Conservation (phyloP, 2,113 vertebrate genomes). For the Cynoglossus semilaevis region DNA sequence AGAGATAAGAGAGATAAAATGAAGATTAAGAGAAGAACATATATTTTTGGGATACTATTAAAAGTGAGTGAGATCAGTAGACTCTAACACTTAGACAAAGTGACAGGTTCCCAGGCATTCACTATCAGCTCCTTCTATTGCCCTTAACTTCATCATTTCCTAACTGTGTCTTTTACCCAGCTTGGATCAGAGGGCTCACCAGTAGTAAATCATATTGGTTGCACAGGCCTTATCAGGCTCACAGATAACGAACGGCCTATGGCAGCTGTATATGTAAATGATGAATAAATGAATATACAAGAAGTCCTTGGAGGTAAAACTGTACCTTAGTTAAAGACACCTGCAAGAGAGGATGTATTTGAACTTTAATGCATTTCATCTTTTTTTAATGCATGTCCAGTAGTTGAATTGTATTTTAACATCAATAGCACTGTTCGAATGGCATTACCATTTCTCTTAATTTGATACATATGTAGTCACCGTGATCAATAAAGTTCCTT, state of each 20-base stretch:
- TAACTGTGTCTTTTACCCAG: constrained; percentile 66
- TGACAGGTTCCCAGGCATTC: constrained; percentile 77
- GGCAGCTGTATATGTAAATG: constrained; percentile 54
- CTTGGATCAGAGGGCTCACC: constrained; percentile 55
- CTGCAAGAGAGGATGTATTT: constrained; percentile 56
- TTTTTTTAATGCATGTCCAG: constrained; percentile 7
- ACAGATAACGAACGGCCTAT: constrained; percentile 43
- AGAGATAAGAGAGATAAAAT: no score
- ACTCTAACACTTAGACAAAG: constrained; percentile 70
- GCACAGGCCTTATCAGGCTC: constrained; percentile 21
- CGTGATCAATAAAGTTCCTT: no score
- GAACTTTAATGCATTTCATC: constrained; percentile 15
- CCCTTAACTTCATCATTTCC: constrained; percentile 46
- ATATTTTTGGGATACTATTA: no score
- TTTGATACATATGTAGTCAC: no score
- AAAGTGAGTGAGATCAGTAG: constrained; percentile 65
- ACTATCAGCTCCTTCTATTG: constrained; percentile 50
- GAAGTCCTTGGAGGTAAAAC: constrained; percentile 44
- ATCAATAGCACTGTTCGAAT: no score
- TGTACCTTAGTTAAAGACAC: constrained; percentile 39
- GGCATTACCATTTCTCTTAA: no score
- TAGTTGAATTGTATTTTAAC: neutral
- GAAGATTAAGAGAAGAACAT: no score
- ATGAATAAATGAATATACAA: constrained; percentile 64
- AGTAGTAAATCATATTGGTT: constrained; percentile 41